Base-by-base conservation (phyloP, 2,797 vertebrate species). In the Helarctos malayanus region DNA sequence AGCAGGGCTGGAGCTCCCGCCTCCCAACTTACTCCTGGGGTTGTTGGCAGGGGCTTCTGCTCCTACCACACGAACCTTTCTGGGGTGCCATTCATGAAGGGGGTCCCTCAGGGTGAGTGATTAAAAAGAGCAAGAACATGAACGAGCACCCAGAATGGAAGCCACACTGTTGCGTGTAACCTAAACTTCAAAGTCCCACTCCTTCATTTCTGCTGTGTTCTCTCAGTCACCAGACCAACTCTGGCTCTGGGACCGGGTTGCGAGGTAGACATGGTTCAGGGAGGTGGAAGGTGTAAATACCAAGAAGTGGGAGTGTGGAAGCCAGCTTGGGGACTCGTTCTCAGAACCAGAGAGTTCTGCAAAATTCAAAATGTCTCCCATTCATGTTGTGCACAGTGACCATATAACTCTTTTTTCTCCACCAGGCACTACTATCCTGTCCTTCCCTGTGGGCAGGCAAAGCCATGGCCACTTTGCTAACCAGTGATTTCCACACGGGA, bases 171-270 rank as follows among this genome's bases (percentile, higher is more conserved):
- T 56, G 38, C 2, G 16, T 73, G 13, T 78, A 49, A 65, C 54
- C 19, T 79, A 14, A 56, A 61, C 19, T 25, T 84, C 8, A 23
- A 47, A 68, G 41, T 10, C 79, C 49, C 8, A 5, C 76, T 45
- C 38, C 38, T 38, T 57, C 6, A 16, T 18, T 78, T 88, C 29
- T 88, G 38, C 54, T n/a, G 2, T 49, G 18, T 47, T 35, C n/a
- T 81, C 5, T 63, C 25, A 10, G 29, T 63, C 69, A 79, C 61
- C 16, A 35, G 27, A 25, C 11, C 80, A 87, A 3, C 19, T 41
- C 25, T n/a, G 38, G 7, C 11, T 82, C 61, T 15, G 7, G 11
- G 35, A 0, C 2, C 10, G 0, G 49, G 29, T 11, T 45, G 2
- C 10, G 7, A n/a, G 13, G 2, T 25, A 15, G 84, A 18, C 10